phyloP scores from a whole-genome alignment of 2,888 invertebrate species.

The Leptothorax acervorum region DNA sequence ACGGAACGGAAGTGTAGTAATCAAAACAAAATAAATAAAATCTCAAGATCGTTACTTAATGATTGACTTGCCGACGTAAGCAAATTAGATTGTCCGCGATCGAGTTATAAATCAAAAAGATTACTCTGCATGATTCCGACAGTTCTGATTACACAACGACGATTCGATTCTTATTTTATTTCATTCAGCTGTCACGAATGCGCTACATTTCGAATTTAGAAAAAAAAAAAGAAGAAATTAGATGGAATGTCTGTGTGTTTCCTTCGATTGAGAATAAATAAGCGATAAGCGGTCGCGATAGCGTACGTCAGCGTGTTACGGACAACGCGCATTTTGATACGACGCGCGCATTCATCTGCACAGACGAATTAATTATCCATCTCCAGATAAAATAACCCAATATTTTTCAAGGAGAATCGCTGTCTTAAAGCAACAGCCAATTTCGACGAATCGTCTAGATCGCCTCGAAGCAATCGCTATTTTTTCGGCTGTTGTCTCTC shows the following conservation, averaged over 20 bases:
- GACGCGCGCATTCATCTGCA: not conserved
- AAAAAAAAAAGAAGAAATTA: not conserved
- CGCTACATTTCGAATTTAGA: not conserved
- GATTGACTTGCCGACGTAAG: conserved; percentile 2
- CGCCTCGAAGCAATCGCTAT: not conserved
- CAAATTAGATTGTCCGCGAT: not conserved
- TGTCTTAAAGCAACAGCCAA: not conserved
- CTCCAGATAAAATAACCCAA: conserved; percentile 20
- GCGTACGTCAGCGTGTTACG: conserved; percentile 4
- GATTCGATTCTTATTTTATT: not conserved
- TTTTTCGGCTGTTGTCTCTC: not conserved
- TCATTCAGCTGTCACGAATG: not conserved
- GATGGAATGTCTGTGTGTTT: not conserved
- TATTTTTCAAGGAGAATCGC: not conserved
- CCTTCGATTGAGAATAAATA: conserved; percentile 34
- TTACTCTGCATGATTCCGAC: not conserved
- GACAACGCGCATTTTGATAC: not conserved
- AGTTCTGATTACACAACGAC: not conserved
- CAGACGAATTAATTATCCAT: conserved; percentile 22
- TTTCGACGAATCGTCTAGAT: not conserved
- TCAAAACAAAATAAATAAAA: not conserved
- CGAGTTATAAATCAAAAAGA: not conserved
- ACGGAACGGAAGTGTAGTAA: not conserved
- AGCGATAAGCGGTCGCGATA: conserved; percentile 37
- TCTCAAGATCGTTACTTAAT: not conserved